These are phyloP conservation scores for Andrena cerasifolii DNA, from an alignment of 1,140 invertebrate species.

Conservation along the genomic window DNA sequence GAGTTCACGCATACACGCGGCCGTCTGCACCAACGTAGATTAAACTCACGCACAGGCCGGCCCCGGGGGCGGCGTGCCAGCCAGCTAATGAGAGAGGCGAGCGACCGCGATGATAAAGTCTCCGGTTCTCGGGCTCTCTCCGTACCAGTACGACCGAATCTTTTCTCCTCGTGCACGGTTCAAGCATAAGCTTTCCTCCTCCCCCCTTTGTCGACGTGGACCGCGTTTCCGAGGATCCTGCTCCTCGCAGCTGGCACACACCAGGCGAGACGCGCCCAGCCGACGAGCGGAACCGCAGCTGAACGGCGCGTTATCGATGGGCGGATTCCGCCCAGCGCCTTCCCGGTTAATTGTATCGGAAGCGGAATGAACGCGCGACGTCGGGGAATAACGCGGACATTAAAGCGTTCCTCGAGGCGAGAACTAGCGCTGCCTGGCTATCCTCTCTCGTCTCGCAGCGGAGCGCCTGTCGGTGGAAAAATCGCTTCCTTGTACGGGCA, in stretches of 20 bases:
- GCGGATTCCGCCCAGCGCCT: background rate
- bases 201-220: background rate
- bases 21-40: conserved; percentile 65
- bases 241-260: background rate
- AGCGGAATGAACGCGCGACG: conserved; percentile 16
- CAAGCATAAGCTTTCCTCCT: background rate
- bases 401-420: conserved; percentile 26
- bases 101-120: conserved; percentile 73
- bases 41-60: conserved; percentile 79
- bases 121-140: conserved; percentile 19
- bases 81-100: conserved; percentile 80
- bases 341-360: conserved; percentile 24
- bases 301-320: conserved; percentile 21
- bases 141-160: conserved; percentile 31
- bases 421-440: background rate
- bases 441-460: background rate
- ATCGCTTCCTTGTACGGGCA: conserved; percentile 26
- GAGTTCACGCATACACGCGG: conserved; percentile 75
- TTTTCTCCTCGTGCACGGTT: conserved; percentile 15
- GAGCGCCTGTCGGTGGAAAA: conserved; percentile 20
- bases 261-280: too few species aligned
- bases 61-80: conserved; percentile 77
- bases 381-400: conserved; percentile 6
- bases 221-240: conserved; percentile 4
- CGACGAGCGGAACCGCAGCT: background rate